Evolutionary conservation across 1,140 invertebrate species (phyloP), one percentile per base, ranked within the genome.

Genomic region (Melipona quadrifasciata): DNA sequence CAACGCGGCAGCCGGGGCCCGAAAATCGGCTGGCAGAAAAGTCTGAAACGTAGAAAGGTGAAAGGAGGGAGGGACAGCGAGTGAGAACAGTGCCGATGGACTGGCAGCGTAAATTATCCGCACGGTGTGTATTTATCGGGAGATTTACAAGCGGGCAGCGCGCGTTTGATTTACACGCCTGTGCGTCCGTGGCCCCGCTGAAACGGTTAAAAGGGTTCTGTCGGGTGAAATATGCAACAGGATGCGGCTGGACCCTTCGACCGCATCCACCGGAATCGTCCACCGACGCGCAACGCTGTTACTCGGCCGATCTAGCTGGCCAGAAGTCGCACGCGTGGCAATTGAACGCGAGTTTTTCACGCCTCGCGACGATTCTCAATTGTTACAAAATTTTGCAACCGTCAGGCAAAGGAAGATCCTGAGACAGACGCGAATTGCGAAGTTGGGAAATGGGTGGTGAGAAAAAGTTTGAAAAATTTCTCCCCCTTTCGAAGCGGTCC

Each of bases 101-200:
- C 87, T 88, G 93, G 91, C 92, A 94, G 93, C 91, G 93, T 94
- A 94, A 94, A 94, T 94, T 94, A 94, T 94, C 93, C 89, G 87
- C 77, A 87, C 88, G 91, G 92, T 94, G 92, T 94, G 93, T 94
- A 94, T 93, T 94, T 94, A 93, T 91, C 84, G 80, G 88, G 90
- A 94, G 94, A 94, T 94, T 94, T 94, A 94, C 93, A 93, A 92
- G 92, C 92, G 90, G 91, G 89, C 92, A 93, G 91, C 91, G 91
- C 92, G 89, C 90, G 85, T 90, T 93, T 94, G 93, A 94, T 94
- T 94, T 94, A 94, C 93, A 93, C 92, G 90, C 91, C 85, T 77
- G 85, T 85, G 90, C 71, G 83, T 87, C 81, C 82, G 86, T 90
- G 86, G 82, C 88, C 73, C 83, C 87, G 88, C 34, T 90, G 85